phyloP scores from a whole-genome alignment of 2,888 invertebrate species.

The Eucriotettix oculatus region DNA sequence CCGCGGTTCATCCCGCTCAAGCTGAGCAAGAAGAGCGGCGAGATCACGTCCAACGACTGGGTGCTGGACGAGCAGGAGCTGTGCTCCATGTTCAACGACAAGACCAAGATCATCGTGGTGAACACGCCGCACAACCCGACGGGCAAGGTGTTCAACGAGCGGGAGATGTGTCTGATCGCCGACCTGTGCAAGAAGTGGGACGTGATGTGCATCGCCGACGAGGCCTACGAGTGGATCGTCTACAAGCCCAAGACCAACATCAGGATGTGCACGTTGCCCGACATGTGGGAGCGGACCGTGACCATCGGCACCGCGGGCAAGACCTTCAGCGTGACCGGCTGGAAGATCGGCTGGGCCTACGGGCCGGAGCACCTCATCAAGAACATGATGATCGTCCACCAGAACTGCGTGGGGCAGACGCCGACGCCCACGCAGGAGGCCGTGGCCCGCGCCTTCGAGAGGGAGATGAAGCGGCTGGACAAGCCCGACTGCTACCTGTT shows the following conservation, averaged over 20 bases:
- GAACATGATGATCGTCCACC: conserved; percentile 77
- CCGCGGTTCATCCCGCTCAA: conserved; percentile 76
- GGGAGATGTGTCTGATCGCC: conserved; percentile 63
- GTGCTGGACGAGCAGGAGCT: conserved; percentile 69
- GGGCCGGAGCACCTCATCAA: conserved; percentile 65
- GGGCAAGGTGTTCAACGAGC: conserved; percentile 67
- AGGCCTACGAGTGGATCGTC: conserved; percentile 97
- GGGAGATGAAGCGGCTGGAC: conserved; percentile 53
- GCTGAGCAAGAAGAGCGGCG: conserved; percentile 31
- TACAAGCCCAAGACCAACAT: conserved; percentile 70
- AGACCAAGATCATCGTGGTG: conserved; percentile 88
- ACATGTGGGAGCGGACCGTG: conserved; percentile 95
- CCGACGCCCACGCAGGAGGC: conserved; percentile 89
- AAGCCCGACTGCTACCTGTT: conserved; percentile 69
- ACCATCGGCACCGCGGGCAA: conserved; percentile 97
- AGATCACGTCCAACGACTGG: conserved; percentile 68
- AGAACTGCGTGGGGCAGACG: conserved; percentile 86
- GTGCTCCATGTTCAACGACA: conserved; percentile 57
- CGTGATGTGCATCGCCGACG: conserved; percentile 83
- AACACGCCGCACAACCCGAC: conserved; percentile 97
- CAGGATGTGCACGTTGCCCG: conserved; percentile 88
- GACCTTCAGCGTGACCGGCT: conserved; percentile 94
- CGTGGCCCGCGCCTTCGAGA: conserved; percentile 74
- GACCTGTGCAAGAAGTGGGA: conserved; percentile 83
- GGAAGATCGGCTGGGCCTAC: conserved; percentile 95